Evolutionary conservation across 2,113 vertebrate species (phyloP), one percentile per base, ranked within the genome.

Genomic region (Ctenodactylus gundi): DNA sequence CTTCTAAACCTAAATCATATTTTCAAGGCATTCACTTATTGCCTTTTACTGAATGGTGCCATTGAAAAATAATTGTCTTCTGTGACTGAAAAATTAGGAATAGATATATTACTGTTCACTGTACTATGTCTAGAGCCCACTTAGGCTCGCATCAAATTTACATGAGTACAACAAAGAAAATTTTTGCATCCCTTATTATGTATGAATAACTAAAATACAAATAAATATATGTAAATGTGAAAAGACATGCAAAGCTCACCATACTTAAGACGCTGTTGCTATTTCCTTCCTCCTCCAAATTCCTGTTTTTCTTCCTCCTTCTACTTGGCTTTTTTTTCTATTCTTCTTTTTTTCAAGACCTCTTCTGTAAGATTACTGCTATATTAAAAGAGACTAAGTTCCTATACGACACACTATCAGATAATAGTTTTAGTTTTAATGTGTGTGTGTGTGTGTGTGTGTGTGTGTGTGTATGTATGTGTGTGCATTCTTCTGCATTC

Each of bases 31-130:
- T 55, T 29, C 62, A 70, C 46, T 49, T 90, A 58, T 13, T 73
- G 31, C 21, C 21, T 91, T 94, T 94, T 44, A 20, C 58, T 73
- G 88, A 91, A 85, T 9, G 76, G 23, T 78, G 25, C 31, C 58
- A 18, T 67, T 94, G 51, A 53, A 75, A 85, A 36, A 80, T 21
- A 31, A 17, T 67, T 46, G 9, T 76, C 21, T 67, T 65, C 12
- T 6, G 6, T 55, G 55, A 21, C 39, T 91, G 23, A 60, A 18
- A 65, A 84, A 34, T 60, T 20, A 72, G 10, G 60, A n/a, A 29
- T 2, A 4, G 12, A 29, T 13, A n/a, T 10, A 53, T 1, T 70
- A 20, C 72, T 90, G 29, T 49, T 90, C 4, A 84, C 65, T 62
- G 70, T 36, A 29, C 36, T 77, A 21, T 86, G 27, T 75, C 57